Evolutionary conservation across 2,888 invertebrate species (phyloP).

Genomic region (Campopleginae sp.): DNA sequence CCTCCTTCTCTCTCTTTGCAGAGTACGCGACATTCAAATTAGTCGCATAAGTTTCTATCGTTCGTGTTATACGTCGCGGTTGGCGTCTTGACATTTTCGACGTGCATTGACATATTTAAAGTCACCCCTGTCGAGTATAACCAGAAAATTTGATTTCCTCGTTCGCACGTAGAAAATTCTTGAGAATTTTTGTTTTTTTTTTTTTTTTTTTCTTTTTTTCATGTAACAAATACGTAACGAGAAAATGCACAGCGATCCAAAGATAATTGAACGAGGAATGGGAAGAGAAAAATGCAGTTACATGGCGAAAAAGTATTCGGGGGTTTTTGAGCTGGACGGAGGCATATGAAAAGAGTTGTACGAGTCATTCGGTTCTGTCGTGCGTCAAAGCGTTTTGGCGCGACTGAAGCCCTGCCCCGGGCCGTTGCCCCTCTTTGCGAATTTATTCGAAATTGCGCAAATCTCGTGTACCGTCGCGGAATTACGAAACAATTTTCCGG

Average conservation of each 20-base stretch:
- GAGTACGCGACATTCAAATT: constrained; percentile 75
- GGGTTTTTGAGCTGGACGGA: constrained; percentile 1
- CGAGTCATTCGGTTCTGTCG: constrained; percentile 58
- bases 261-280: neutral
- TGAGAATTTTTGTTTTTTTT: too few species aligned
- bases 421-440: constrained; percentile 26
- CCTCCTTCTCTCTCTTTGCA: constrained; percentile 31
- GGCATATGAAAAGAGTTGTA: constrained; percentile 68
- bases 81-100: constrained; percentile 25
- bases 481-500: constrained; percentile 69
- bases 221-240: neutral
- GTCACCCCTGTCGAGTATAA: neutral
- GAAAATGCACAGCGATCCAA: neutral
- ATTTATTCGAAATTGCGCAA: constrained; percentile 68
- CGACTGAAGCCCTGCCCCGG: neutral
- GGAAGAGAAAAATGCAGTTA: constrained; percentile 14
- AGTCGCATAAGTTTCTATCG: constrained; percentile 80
- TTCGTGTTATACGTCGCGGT: constrained; percentile 56
- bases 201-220: neutral
- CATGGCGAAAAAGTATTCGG: neutral
- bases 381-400: constrained; percentile 64
- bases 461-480: constrained; percentile 62
- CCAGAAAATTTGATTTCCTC: neutral
- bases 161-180: too few species aligned
- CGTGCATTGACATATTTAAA: neutral